Evolutionary conservation across 2,888 invertebrate species (phyloP), one percentile per base, ranked within the genome.

Genomic region (Patella ulyssiponensis): DNA sequence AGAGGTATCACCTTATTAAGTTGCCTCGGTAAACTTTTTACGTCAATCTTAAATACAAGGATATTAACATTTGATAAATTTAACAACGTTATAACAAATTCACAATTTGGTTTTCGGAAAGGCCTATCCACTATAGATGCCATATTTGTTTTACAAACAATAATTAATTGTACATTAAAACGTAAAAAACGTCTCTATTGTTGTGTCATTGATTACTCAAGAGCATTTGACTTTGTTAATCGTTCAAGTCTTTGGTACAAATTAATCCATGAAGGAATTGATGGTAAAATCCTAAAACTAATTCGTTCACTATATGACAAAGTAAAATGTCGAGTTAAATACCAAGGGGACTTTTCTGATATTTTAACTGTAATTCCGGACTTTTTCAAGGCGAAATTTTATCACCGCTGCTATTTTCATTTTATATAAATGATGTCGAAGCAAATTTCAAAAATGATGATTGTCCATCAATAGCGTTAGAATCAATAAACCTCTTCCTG

Each of bases 1-100:
- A 69, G 82, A 58, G 82, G 80, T n/a, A 79, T 82, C 51, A 75
- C 80, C 54, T 44, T 82, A 33, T 33, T 77, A 20, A 80, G 79
- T 71, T 74, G 73, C 69, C 69, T 82, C 71, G 73, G 75, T 14
- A 82, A 82, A 73, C 56, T 78, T 7, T 76, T 78, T 73, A 80
- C 79, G 11, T 51, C 72, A 11, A 64, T 79, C 23, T 17, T 80
- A 52, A 79, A 82, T 74, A 58, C 71, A 7, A 23, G 79, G 27
- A 52, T 80, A 1, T 76, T 53, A 52, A 33, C 9, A 15, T 80
- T 69, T 56, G 69, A n/a, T 27, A 70, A 78, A 15, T 15, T 74
- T 23, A 27, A 80, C 71, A 71, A 70, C 58, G 54, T 75, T 23
- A 75, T 80, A 3, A 44, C 78, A 3, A 77, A 76, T 27, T 73